Percentiles rank a stretch among this genome's conserved stretches.
Conservation (phyloP, 2,113 vertebrate genomes). For the Apteryx owenii region DNA sequence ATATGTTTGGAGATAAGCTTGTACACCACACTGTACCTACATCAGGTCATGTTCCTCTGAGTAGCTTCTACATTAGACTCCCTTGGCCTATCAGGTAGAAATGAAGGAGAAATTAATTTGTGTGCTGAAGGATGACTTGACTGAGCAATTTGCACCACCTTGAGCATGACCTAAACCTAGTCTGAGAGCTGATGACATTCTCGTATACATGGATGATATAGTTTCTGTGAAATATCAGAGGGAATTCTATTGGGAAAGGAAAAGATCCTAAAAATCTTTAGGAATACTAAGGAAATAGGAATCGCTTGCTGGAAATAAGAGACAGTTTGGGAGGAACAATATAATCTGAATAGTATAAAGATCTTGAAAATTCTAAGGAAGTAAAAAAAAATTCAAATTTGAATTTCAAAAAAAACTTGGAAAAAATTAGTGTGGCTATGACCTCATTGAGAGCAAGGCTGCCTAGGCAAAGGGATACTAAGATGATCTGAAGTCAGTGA, state of each 20-base stretch:
- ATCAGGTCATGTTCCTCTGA: background rate
- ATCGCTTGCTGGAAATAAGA: background rate
- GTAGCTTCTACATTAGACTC: background rate
- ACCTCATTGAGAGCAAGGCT: background rate
- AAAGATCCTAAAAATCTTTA: background rate
- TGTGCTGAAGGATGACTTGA: background rate
- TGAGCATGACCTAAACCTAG: background rate
- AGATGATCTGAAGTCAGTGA: background rate
- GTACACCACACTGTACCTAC: rapidly evolving
- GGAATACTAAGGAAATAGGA: background rate
- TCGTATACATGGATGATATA: rapidly evolving
- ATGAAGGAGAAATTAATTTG: background rate
- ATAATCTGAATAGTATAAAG: background rate
- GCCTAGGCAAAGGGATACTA: background rate
- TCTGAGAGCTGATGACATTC: background rate
- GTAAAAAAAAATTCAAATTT: background rate
- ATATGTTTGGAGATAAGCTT: background rate
- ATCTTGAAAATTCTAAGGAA: background rate
- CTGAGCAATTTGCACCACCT: background rate
- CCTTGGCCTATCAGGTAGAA: background rate
- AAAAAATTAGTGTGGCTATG: background rate
- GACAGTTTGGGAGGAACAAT: background rate
- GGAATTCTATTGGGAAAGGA: background rate
- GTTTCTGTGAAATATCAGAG: background rate
- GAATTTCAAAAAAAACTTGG: no score